Percentiles rank a stretch among this genome's conserved stretches.
phyloP scores from a whole-genome alignment of 92 coral and sea anemone species.

The Porites divaricata region DNA sequence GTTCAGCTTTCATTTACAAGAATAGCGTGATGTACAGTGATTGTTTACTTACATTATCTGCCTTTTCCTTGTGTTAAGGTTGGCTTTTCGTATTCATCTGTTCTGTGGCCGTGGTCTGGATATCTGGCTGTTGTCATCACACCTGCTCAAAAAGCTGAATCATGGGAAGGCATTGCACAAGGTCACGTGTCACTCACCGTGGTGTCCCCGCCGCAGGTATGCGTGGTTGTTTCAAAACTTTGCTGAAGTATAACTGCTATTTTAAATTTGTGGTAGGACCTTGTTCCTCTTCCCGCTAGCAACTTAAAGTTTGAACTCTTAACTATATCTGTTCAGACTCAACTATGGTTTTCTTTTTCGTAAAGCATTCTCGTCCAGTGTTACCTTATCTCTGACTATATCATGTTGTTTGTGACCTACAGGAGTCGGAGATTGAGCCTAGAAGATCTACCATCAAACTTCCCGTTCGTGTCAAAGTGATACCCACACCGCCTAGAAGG shows the following conservation, averaged over 20 bases:
- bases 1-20: too few species aligned
- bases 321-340: too few species aligned
- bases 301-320: background rate
- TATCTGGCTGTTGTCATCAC: constrained; percentile 89
- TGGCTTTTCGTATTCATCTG: constrained; percentile 82
- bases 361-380: background rate
- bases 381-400: background rate
- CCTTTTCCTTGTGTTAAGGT: constrained; percentile 46
- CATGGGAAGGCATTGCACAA: constrained; percentile 97
- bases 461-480: constrained; percentile 88
- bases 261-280: too few species aligned
- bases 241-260: too few species aligned
- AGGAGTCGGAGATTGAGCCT: constrained; percentile 92
- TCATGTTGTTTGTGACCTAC: background rate
- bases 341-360: too few species aligned
- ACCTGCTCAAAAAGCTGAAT: constrained; percentile 71
- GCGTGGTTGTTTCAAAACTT: background rate
- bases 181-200: constrained; percentile 93
- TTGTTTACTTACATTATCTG: too few species aligned
- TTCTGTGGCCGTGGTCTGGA: constrained; percentile 99
- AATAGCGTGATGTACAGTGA: too few species aligned
- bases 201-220: constrained; percentile 93
- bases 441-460: constrained; percentile 81
- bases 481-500: constrained; percentile 98
- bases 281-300: background rate